Base-by-base conservation (phyloP, 2,797 vertebrate species). In the Leuciscus waleckii region DNA sequence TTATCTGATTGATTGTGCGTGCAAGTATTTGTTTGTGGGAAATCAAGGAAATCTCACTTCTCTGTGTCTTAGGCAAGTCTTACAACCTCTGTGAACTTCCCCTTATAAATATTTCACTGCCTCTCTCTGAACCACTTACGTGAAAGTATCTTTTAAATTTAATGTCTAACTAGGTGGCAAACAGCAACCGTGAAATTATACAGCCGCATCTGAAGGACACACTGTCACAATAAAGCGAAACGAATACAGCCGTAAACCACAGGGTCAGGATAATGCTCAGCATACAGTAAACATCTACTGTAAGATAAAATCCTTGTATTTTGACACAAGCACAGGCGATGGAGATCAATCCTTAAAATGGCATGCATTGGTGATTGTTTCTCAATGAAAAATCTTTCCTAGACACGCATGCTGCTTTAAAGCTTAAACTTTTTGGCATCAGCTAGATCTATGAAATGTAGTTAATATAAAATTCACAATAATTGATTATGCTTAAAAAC, bases 31-130 rank as follows among this genome's bases (percentile, higher is more conserved):
- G 35, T 79, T 41, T 81, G 70, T 74, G 70, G 6, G n/a, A 5
- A 16, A 74, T 87, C 75, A 71, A 76, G 82, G 86, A 90, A 90
- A 91, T 93, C 91, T 82, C 88, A 88, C 84, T 88, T 79, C 83
- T 88, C 79, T 90, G 84, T 84, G 90, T 89, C 89, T 90, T 88
- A 91, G 85, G 85, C 85, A 89, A 89, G 77, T 89, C 86, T 90
- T 81, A 83, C 88, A 81, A 88, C 80, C 81, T 90, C 90, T 84
- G 89, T 89, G 92, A 92, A 92, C 87, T 89, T 86, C 89, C 74
- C 90, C 91, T 90, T 89, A 91, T 93, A 92, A 94, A 94, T 90
- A 92, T 91, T 92, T 92, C 87, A 92, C 73, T 81, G 84, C 90
- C 89, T 89, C 78, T 90, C 86, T 76, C 73, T 83, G 78, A 91